Evolutionary conservation across 2,888 invertebrate species (phyloP), one percentile per base, ranked within the genome.

Genomic region (Chorisops tibialis): DNA sequence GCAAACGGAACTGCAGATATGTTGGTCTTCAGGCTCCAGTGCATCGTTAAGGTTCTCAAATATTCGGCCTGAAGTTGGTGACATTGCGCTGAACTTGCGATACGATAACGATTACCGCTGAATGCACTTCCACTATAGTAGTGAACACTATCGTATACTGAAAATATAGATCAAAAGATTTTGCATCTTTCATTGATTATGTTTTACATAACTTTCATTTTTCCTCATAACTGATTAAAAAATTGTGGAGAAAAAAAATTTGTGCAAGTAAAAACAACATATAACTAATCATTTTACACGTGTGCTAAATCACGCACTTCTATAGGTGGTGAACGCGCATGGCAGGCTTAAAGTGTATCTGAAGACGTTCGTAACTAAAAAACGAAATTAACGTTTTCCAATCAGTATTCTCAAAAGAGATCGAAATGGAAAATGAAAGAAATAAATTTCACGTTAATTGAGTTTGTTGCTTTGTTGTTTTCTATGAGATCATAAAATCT

Each of bases 21-120:
- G 54, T 71, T 69, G 0, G 51, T 43, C 21, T 67, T 61, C 1
- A 68, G 30, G 22, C 65, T 68, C 68, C 69, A 68, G 38, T 67
- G 68, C 51, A 66, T 66, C n/a, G 62, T 51, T 18, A 67, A 45
- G 61, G 61, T 35, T 59, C 68, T 65, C 3, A 67, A 64, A 48
- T 71, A 68, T 43, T 71, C 70, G 37, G 48, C 50, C 56, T 71
- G 68, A 38, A 73, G 58, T 12, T 62, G 52, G 4, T 70, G 70
- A 43, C 74, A 74, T 12, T 70, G 61, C 48, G 70, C 66, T 4
- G 72, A 70, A 66, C 70, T 72, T 18, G 87, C 87, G 4, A 85
- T 82, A 84, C 87, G 87, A 75, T 85, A 86, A 73, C 85, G 84
- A 75, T 87, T 87, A n/a, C 87, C 87, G 81, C 87, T 87, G 78